Percentiles rank a stretch among this genome's conserved stretches.
Evolutionary conservation across 2,888 invertebrate species (phyloP).

Genomic region (Emmelina monodactyla): DNA sequence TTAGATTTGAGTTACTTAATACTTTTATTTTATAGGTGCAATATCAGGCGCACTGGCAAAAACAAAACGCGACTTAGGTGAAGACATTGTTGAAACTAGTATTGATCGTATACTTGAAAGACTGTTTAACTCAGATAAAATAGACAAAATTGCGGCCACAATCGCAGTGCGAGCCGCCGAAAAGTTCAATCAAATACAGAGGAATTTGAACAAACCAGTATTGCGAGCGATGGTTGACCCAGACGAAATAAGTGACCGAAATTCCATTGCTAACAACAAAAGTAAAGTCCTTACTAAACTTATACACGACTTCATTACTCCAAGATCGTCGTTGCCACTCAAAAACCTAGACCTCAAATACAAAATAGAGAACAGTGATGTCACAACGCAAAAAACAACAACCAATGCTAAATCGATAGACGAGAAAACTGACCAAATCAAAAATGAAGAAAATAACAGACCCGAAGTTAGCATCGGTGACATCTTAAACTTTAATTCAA

Average conservation of each 20-base stretch:
- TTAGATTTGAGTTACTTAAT: no score
- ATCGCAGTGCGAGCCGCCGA: neutral
- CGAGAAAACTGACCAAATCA: neutral
- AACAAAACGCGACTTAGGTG: no score
- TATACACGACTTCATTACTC: neutral
- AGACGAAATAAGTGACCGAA: neutral
- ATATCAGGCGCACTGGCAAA: no score
- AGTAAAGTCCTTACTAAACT: neutral
- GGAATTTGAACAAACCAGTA: neutral
- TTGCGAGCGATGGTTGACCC: neutral
- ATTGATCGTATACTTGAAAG: neutral
- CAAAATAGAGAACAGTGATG: conserved; percentile 1
- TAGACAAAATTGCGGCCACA: neutral
- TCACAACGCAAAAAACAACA: no score
- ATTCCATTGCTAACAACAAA: neutral
- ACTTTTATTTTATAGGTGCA: no score
- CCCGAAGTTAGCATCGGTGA: no score
- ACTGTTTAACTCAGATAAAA: neutral
- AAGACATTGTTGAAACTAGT: no score
- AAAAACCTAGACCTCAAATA: neutral
- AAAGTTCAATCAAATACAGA: neutral
- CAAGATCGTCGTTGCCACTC: neutral
- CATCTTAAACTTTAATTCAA: no score
- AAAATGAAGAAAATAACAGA: neutral
- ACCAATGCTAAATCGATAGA: neutral